A percentile compares a stretch with the other conserved stretches of the same genome.
These are phyloP conservation scores for Phortica okadai DNA, from an alignment of 2,888 invertebrate genomes.

Conservation along the genomic window DNA sequence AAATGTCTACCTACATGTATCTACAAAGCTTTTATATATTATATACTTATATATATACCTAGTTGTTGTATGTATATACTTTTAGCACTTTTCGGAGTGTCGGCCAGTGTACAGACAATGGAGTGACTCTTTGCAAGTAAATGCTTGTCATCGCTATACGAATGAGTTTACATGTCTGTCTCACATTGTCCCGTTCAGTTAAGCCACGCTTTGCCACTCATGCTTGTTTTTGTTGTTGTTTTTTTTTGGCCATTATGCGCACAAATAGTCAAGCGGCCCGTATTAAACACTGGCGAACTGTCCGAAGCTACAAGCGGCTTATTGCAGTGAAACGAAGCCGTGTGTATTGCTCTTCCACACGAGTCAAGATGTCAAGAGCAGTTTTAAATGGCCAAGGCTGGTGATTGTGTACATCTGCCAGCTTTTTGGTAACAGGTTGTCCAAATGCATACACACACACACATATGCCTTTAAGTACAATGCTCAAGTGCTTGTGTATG, in stretches of 20 bases:
- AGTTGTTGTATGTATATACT: background rate
- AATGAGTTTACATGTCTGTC: background rate
- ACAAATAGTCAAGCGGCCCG: constrained; percentile 7
- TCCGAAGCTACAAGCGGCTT: too few species aligned
- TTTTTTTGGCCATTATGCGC: constrained; percentile 26
- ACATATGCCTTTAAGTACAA: background rate
- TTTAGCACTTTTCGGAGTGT: constrained; percentile 9
- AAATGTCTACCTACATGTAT: background rate
- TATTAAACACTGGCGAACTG: background rate
- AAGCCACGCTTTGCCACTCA: background rate
- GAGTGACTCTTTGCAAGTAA: constrained; percentile 10
- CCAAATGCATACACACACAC: constrained; percentile 28
- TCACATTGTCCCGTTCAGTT: background rate
- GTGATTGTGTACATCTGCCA: constrained; percentile 29
- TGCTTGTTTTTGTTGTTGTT: constrained; percentile 21
- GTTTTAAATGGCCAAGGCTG: constrained; percentile 55
- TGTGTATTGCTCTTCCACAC: background rate
- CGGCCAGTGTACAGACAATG: background rate
- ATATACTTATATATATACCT: background rate
- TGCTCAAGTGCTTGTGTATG: too few species aligned
- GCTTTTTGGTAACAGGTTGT: constrained; percentile 28
- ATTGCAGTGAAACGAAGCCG: background rate
- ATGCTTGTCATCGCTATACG: constrained; percentile 11
- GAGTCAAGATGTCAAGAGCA: constrained; percentile 51
- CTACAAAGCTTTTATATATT: background rate